Evolutionary conservation across 2,797 vertebrate genomes (phyloP), one percentile per base, ranked within the genome.

Genomic region (Scarus forsteni): DNA sequence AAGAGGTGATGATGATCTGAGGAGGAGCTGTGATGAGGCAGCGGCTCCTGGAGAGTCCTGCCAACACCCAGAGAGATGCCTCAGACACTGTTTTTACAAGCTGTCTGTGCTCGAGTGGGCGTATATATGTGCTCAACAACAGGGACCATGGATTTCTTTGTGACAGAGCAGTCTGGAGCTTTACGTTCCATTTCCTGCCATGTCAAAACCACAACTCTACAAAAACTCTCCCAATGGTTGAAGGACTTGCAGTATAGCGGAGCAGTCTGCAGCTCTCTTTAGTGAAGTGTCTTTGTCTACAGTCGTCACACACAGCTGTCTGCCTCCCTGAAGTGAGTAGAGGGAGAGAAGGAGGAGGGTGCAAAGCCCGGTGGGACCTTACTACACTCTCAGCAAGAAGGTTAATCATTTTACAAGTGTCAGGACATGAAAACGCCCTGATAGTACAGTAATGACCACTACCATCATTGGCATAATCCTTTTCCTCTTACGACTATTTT

Each of bases 401-500:
- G 86, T 72, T 86, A 91, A 93, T 90, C 83, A 87, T 86, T 91
- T 90, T 88, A 90, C 88, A 83, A 85, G 81, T 87, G 89, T 89
- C 84, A 75, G 79, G 83, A 79, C 81, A 75, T 78, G 62, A 51
- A 69, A 85, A 81, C 39, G 62, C 77, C 80, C 62, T 70, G 84
- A 87, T 66, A 39, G 76, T 48, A 80, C 66, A 60, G 62, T 86
- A 90, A 93, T 77, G 84, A 75, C 65, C 11, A 63, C 60, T 53
- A 63, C 79, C 58, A 90, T 78, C 73, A 19, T 12, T 7, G 57
- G 53, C 80, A 76, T 88, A 86, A 89, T 88, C 80, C 77, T 87
- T 86, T 85, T 75, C 71, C 58, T 18, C 68, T 48, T 40, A 48
- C 68, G 65, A 79, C 83, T 65, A 77, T 80, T 82, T 78, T 67